Evolutionary conservation across 2,888 invertebrate species (phyloP), one percentile per base, ranked within the genome.

Genomic region (Aspidiotus destructor): DNA sequence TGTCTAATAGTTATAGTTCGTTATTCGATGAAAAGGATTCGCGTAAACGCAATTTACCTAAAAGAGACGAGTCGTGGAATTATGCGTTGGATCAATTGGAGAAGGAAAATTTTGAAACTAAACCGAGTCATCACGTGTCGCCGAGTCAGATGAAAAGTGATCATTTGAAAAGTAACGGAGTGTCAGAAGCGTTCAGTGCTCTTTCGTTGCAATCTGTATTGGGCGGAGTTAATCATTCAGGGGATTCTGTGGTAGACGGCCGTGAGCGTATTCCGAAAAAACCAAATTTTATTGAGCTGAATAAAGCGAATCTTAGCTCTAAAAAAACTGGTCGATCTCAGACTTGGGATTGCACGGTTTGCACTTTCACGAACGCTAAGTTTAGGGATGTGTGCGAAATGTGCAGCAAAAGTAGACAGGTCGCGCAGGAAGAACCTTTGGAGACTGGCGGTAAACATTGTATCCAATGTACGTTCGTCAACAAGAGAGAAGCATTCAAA

Each of bases 401-500:
- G 82, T 89, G 89, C 74, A 84, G 85, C 28, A 88, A 87, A 75
- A 85, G 85, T 0, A 80, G 80, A 68, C 76, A 76, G 60, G 76
- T 76, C 60, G 85, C 84, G 0, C 81, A 83, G 7, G 84, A 84
- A 73, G 80, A 82, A 40, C 86, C 86, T 0, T 78, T 88, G 60
- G 84, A 84, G 16, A 85, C 87, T 10, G 88, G 89, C 0, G 88
- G 88, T 0, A 81, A 86, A 61, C 85, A 88, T 75, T 89, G 89
- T 73, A 85, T 86, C 0, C 79, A 83, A 41, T 89, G 89, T 76
- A 89, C 89, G 2, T 79, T 88, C 60, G 87, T 89, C 53, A 89
- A 89, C 75, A 82, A 83, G 58, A 82, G 84, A 73, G 83, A 84
- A 67, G 84, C 84, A 8, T 79, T 79, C 52, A 75, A 75, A 10